A percentile compares a stretch with the other conserved stretches of the same genome.
Evolutionary conservation across 1,140 invertebrate genomes (phyloP).

Genomic region (Anoplophora glabripennis): DNA sequence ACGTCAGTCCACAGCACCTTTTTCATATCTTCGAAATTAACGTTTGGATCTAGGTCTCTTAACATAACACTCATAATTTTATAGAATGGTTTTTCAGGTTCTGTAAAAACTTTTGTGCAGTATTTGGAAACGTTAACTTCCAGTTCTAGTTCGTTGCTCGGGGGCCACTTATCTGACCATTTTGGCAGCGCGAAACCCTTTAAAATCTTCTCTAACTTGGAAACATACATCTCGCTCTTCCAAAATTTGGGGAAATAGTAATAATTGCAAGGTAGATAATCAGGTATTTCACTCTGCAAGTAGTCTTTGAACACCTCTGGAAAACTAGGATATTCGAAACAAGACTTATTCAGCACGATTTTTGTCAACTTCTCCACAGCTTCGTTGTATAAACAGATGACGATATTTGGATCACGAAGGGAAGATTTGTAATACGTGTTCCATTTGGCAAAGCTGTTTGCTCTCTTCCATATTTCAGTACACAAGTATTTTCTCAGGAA

Average conservation of each 20-base stretch:
- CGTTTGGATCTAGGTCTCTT: constrained; percentile 22
- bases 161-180: constrained; percentile 39
- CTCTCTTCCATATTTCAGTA: constrained; percentile 63
- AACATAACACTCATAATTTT: constrained; percentile 32
- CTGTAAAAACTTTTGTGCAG: constrained; percentile 30
- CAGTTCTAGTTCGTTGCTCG: constrained; percentile 28
- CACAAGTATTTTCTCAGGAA: constrained; percentile 59
- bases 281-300: constrained; percentile 41
- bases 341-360: constrained; percentile 57
- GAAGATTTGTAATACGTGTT: constrained; percentile 52
- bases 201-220: constrained; percentile 26
- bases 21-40: constrained; percentile 22
- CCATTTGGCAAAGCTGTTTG: constrained; percentile 53
- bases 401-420: constrained; percentile 56
- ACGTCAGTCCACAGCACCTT: constrained; percentile 40
- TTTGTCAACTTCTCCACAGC: constrained; percentile 59
- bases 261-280: constrained; percentile 51
- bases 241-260: constrained; percentile 57
- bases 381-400: constrained; percentile 63
- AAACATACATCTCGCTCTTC: constrained; percentile 43
- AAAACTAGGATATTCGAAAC: constrained; percentile 51
- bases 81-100: constrained; percentile 28
- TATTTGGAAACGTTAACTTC: constrained; percentile 32
- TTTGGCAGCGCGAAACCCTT: constrained; percentile 35
- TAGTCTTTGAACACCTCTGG: constrained; percentile 54